Base-by-base conservation (phyloP, 2,888 invertebrate species). In the Mallateleia sp. region DNA sequence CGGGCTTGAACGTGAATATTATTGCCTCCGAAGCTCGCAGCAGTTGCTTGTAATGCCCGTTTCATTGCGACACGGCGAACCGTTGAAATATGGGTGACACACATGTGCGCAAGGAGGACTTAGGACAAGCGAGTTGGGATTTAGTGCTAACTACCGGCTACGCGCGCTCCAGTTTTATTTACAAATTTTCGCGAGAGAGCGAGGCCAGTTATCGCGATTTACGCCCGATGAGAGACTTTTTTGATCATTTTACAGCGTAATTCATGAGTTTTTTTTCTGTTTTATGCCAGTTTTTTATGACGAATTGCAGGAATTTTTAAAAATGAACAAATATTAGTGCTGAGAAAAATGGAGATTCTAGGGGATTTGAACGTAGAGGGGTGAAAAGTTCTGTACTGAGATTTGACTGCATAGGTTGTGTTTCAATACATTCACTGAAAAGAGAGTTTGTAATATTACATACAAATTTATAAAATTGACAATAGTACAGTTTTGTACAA, bases 41-140 rank as follows among this genome's bases (percentile, higher is more conserved):
- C 84, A 85, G 85, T 85, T 80, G 85, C 80, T 77, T 80, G 74
- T 85, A 85, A 85, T 80, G 85, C 77, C 25, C 66, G 72, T 85
- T 85, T 81, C 85, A 85, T 85, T 75, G 85, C 85, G 80, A 85
- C 75, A 75, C 81, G 77, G 72, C 58, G 64, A 85, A 77, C 81
- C 58, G 75, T 66, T 85, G 85, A 81, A 77, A 77, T 81, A 85
- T 77, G 67, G 85, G 66, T 50, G 80, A 80, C 75, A 80, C 85
- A 85, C 80, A 77, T 75, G 75, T 71, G 75, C 80, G 69, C 77
- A 72, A 64, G 64, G 64, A 64, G 80, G 81, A 81, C 69, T 81
- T 66, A 42, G 80, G 54, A 71, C 79, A 81, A 81, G 56, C 80
- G 66, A 67, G 78, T 58, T n/a, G 78, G 78, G 78, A 78, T 78